Evolutionary conservation across 2,888 invertebrate genomes (phyloP), one percentile per base, ranked within the genome.

Genomic region (Choristoneura rosaceana): DNA sequence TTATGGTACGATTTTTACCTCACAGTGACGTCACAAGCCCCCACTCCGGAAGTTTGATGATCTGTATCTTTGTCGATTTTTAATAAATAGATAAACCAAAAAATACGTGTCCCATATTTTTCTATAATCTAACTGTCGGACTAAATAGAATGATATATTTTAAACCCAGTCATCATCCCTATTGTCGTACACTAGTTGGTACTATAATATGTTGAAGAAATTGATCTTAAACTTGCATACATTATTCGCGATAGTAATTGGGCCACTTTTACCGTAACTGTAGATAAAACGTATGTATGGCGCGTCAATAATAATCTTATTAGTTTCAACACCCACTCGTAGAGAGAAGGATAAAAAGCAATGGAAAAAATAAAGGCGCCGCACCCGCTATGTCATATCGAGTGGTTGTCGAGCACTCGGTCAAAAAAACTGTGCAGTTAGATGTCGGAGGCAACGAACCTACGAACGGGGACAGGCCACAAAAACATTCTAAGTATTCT

Each of bases 351-450:
- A 61, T 66, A 69, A 76, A 76, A 77, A 79, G 70, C 62, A 33
- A 25, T 7, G 38, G 84, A 85, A 86, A 85, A 77, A 78, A 74
- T 63, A 64, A 77, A 78, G 80, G 83, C 86, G 83, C 84, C 82
- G 73, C 77, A 77, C 77, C 83, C 81, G 82, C 80, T 79, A 81
- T 82, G 80, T 85, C 79, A 82, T 82, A 84, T 83, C 74, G 76
- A 85, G 81, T 82, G 79, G 80, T 82, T 79, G 82, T 84, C 77
- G 82, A 85, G 82, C 82, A 80, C 79, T 83, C 76, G 64, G 74
- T 78, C 77, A 90, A 92, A 90, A 91, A 90, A 88, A 76, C 55
- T 78, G 84, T 88, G 85, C 91, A 88, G 91, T 91, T 91, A 91
- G 83, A 85, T 83, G 88, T 82, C 86, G 83, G 80, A 84, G 91